Base-by-base conservation (phyloP, 2,113 vertebrate genomes). In the Eublepharis macularius region DNA sequence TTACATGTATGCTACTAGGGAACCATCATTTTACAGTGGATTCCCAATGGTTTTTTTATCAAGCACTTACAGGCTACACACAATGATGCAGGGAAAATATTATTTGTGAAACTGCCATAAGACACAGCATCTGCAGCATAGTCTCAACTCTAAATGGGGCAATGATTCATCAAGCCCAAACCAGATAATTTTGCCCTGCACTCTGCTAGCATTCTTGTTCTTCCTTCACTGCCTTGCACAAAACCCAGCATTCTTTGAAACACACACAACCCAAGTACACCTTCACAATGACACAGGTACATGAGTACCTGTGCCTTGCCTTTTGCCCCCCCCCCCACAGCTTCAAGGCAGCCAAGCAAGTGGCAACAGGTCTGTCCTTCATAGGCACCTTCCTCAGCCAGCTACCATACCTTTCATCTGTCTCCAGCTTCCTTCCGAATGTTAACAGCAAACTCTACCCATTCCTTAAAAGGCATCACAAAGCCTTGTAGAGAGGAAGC, bases 261-360 rank as follows among this genome's bases (percentile, higher is more conserved):
- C 19, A 66, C 43, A 77, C 36, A 47, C 73, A 47, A 5, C 24
- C 29, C 12, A 6, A 60, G 8, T n/a, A 19, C 47, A 49, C 29
- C 51, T 70, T 81, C 78, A 26, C 41, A 47, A n/a, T 19, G 43
- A 60, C 13, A 60, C 39, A 21, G 26, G 34, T 36, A 39, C 65
- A 45, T 60, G 75, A 11, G 24, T 26, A n/a, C n/a, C 57, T 19
- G 34, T 26, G 65, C 39, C 54, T 29, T 78, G n/a, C 68, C 17
- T 3, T 10, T 10, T 10, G 4, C 4, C 26, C 10, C 24, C 4
- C 51, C 51, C 32, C 11, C 21, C 54, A n/a, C 24, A 32, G 32
- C 43, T 49, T 36, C 79, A 75, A 80, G 66, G 73, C 19, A 70
- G 74, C 6, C 51, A 65, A 78, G 43, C 86, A 26, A 83, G 86